Conservation (phyloP, 2,888 invertebrate genomes). For the Lycocerus yunnanus region DNA sequence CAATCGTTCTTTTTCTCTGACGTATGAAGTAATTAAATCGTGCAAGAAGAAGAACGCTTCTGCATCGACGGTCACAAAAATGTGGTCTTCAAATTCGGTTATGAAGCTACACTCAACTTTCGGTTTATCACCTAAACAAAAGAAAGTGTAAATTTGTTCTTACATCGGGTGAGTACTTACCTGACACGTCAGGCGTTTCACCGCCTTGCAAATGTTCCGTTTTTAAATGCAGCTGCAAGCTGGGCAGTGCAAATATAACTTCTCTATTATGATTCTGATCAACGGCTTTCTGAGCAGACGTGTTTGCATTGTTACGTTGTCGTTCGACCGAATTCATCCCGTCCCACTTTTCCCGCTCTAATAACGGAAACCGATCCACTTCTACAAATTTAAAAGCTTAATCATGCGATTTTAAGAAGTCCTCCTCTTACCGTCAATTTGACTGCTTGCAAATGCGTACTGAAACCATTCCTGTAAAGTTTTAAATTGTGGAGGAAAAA, state of each 20-base stretch:
- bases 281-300: constrained; percentile 64
- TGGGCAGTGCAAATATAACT: constrained; percentile 95
- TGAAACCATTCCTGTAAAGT: constrained; percentile 95
- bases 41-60: constrained; percentile 98
- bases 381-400: constrained; percentile 59
- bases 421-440: constrained; percentile 79
- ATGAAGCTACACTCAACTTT: constrained; percentile 95
- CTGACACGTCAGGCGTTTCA: constrained; percentile 69
- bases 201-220: constrained; percentile 88
- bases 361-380: constrained; percentile 87
- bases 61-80: constrained; percentile 96
- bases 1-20: constrained; percentile 88
- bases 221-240: constrained; percentile 89
- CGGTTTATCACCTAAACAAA: constrained; percentile 71
- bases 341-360: constrained; percentile 75
- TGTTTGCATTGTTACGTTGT: constrained; percentile 56
- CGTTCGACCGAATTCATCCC: constrained; percentile 63
- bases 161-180: constrained; percentile 52
- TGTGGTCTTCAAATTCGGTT: constrained; percentile 98
- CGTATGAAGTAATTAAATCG: constrained; percentile 94
- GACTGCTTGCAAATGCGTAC: constrained; percentile 93
- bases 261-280: constrained; percentile 86
- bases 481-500: constrained; percentile 95
- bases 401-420: neutral
- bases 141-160: no score